These are phyloP conservation scores for Megalonaias nervosa DNA, from an alignment of 1,140 invertebrate species.

Conservation along the genomic window DNA sequence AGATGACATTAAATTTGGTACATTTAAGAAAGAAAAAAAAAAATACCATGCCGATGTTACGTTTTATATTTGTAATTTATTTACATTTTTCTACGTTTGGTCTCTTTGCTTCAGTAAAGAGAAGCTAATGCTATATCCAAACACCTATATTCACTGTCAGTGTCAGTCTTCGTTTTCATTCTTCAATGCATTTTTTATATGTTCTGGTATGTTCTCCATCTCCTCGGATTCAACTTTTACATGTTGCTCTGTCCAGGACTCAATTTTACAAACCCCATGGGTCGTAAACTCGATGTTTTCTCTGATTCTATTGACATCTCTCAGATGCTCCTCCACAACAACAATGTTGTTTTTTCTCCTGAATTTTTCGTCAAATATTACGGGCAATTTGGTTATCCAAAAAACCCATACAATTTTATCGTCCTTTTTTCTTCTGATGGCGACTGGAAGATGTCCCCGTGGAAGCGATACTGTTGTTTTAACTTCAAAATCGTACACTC, in stretches of 20 bases:
- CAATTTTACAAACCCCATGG: slow-evolving; percentile 24
- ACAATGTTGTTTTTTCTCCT: slow-evolving; percentile 1
- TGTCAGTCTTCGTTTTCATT: no score
- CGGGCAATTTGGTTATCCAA: slow-evolving; percentile 10
- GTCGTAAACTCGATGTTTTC: slow-evolving; percentile 13
- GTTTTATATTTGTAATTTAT: no score
- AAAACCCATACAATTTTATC: slow-evolving; percentile 9
- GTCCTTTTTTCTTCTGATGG: slow-evolving; percentile 13
- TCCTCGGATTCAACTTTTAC: slow-evolving; percentile 21
- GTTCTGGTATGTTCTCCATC: background rate
- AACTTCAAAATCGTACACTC: slow-evolving; percentile 12
- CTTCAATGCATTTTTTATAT: no score
- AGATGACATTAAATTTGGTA: no score
- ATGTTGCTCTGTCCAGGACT: slow-evolving; percentile 26
- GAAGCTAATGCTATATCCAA: no score
- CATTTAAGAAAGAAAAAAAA: no score
- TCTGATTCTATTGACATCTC: background rate
- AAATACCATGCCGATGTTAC: no score
- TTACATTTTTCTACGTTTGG: no score
- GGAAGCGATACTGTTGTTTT: slow-evolving; percentile 21
- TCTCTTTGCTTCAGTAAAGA: no score
- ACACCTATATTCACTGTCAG: no score
- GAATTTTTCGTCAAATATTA: slow-evolving; percentile 19
- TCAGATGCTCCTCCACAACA: background rate
- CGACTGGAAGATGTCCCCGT: slow-evolving; percentile 3